Conservation (phyloP, 2,888 invertebrate species). For the Ochropleura leucogaster region DNA sequence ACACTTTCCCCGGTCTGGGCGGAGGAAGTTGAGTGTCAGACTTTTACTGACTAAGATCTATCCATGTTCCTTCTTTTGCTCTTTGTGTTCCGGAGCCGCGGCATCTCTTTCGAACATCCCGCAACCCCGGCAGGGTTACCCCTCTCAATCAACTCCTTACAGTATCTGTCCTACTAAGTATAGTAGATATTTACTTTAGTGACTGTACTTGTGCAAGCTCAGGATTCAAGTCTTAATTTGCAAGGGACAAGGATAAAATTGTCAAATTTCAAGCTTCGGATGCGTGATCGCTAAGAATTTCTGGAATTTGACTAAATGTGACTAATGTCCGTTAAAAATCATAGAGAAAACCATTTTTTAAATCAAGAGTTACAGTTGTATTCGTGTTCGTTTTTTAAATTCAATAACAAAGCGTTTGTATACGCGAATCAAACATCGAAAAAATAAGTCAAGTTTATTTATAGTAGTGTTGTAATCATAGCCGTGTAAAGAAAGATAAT, state of each 20-base stretch:
- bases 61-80: too few relatives aligned
- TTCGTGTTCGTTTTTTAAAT: slow-evolving; percentile 16
- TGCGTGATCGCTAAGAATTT: too few relatives aligned
- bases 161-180: background rate
- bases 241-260: background rate
- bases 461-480: slow-evolving; percentile 29
- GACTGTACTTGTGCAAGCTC: background rate
- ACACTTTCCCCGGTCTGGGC: too few relatives aligned
- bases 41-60: too few relatives aligned
- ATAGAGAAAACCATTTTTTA: background rate
- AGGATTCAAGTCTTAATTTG: background rate
- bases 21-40: too few relatives aligned
- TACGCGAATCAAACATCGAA: slow-evolving; percentile 4
- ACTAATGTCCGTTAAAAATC: background rate
- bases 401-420: background rate
- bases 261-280: background rate
- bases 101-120: too few relatives aligned
- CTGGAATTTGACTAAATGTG: background rate
- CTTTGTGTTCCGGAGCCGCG: too few relatives aligned
- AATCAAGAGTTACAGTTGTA: background rate
- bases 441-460: slow-evolving; percentile 30
- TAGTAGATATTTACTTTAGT: background rate
- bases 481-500: slow-evolving; percentile 28
- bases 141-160: background rate
- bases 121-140: background rate